Base-by-base conservation (phyloP, 2,113 vertebrate genomes). In the Ovibos moschatus region DNA sequence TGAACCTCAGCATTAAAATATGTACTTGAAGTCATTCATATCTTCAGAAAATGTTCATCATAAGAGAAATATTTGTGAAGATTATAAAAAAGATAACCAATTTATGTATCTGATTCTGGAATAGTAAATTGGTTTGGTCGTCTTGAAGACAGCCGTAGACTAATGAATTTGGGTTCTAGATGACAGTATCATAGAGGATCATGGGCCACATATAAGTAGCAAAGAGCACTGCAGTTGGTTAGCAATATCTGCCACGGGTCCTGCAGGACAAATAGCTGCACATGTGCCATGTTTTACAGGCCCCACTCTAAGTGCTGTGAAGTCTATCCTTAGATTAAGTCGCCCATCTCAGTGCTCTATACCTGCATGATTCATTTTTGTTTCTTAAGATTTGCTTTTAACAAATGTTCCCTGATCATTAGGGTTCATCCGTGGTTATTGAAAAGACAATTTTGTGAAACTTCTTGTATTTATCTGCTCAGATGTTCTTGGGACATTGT, bases 301-400 rank as follows among this genome's bases (percentile, higher is more conserved):
- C 36, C 43, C 47, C 17, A 47, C 19, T 43, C 78, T 67, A 33
- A 60, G 25, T 55, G 19, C 28, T 58, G 7, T 55, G 27, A 78
- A 40, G 45, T 92, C 51, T 62, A 36, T 47, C 25, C 45, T 58
- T 89, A 53, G 21, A 43, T 84, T 79, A 89, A 45, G 7, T 60
- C 28, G 6, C 83, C 33, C 12, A 7, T 81, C 53, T 25, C 33
- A 57, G 1, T 30, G 27, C 47, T 96, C 21, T 95, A 11, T 62
- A 71, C 64, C 84, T 94, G 53, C 40, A 81, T 30, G 30, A 84
- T 81, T 93, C 93, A 33, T 84, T 93, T 93, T 30, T 36, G 51
- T 43, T 89, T 53, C 62, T 96, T 90, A 91, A 87, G 93, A 71
- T 87, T 87, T 90, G 86, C 47, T 94, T 97, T 81, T 74, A 71